Conservation (phyloP, 2,888 invertebrate genomes). For the Exephanes ischioxanthus region DNA sequence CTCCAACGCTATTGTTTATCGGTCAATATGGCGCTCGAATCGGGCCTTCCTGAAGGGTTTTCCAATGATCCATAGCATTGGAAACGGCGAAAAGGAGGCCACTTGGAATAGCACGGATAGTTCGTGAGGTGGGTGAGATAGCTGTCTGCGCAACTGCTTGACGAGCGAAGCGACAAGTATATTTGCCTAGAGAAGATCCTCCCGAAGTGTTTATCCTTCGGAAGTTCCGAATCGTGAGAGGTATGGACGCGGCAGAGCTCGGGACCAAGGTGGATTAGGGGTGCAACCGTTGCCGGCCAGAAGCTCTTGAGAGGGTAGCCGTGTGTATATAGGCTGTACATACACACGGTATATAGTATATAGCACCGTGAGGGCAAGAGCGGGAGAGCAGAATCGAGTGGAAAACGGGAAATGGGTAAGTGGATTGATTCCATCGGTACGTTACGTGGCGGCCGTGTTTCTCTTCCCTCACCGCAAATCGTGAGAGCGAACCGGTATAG, state of each 20-base stretch:
- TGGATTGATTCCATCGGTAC: constrained; percentile 72
- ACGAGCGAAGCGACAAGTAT: constrained; percentile 61
- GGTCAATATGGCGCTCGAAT: constrained; percentile 7
- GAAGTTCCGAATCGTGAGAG: constrained; percentile 59
- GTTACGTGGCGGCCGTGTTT: constrained; percentile 48
- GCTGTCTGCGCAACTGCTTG: constrained; percentile 41
- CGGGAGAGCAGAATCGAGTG: constrained; percentile 57
- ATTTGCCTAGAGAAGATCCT: constrained; percentile 59
- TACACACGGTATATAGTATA: background rate
- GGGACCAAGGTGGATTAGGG: constrained; percentile 59
- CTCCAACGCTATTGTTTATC: background rate
- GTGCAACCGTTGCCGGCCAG: constrained; percentile 62
- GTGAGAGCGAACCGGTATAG: constrained; percentile 12
- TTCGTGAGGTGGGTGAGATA: constrained; percentile 15
- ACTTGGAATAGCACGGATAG: constrained; percentile 3
- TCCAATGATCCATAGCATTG: constrained; percentile 15
- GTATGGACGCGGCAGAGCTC: constrained; percentile 67
- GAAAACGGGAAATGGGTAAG: constrained; percentile 68
- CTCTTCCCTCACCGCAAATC: constrained; percentile 17
- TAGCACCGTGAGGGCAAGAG: constrained; percentile 61
- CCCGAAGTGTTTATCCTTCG: constrained; percentile 62
- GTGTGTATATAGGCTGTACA: constrained; percentile 25
- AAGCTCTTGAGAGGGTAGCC: constrained; percentile 75
- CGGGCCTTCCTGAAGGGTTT: background rate
- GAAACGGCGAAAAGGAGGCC: constrained; percentile 12